Evolutionary conservation across 2,888 invertebrate genomes (phyloP).

Genomic region (Harpalus rufipes): DNA sequence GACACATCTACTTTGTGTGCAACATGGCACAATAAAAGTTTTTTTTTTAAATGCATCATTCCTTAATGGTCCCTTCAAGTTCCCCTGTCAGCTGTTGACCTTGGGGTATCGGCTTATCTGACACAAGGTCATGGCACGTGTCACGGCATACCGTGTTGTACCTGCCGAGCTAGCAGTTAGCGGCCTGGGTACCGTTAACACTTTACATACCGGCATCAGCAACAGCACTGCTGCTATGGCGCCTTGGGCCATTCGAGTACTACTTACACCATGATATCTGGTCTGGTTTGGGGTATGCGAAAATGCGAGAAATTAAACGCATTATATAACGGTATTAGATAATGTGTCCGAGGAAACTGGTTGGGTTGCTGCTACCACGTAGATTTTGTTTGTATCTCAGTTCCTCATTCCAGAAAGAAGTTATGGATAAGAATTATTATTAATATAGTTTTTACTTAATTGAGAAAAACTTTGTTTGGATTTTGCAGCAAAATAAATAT

Average conservation of each 20-base stretch:
- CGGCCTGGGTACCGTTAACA: conserved; percentile 41
- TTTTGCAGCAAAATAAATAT: too few relatives aligned
- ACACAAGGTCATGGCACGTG: conserved; percentile 32
- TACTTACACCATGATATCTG: conserved; percentile 6
- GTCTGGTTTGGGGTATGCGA: neutral
- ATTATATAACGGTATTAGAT: conserved; percentile 2
- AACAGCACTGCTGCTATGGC: neutral
- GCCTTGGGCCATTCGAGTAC: conserved; percentile 4
- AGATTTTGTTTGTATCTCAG: neutral
- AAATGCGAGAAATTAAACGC: neutral
- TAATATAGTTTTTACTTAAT: too few relatives aligned
- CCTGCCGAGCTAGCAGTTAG: neutral
- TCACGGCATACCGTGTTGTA: conserved; percentile 18
- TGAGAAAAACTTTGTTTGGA: too few relatives aligned
- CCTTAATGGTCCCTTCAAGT: neutral
- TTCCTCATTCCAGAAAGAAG: neutral
- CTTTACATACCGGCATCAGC: conserved; percentile 45
- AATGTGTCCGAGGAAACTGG: neutral
- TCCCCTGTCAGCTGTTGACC: neutral
- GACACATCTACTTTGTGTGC: too few relatives aligned
- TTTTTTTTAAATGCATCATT: neutral
- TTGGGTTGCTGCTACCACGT: neutral
- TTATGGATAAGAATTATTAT: too few relatives aligned
- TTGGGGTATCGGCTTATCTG: neutral
- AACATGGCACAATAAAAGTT: too few relatives aligned